phyloP scores from a whole-genome alignment of 2,113 vertebrate species.

The Fulmarus glacialis region DNA sequence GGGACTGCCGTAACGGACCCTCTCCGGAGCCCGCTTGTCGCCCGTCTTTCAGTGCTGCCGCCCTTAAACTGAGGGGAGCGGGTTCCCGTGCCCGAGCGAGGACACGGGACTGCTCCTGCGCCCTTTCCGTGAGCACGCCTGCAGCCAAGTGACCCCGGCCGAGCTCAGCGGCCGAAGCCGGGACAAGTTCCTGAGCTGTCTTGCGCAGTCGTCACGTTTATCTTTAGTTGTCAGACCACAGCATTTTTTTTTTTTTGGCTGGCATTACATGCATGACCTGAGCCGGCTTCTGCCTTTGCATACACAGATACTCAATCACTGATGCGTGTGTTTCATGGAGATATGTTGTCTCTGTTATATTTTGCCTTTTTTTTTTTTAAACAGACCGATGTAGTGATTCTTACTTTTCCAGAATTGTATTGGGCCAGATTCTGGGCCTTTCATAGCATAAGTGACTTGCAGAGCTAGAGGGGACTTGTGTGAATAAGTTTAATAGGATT shows the following conservation, averaged over 20 bases:
- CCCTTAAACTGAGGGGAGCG: neutral
- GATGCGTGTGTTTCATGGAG: neutral
- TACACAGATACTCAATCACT: neutral
- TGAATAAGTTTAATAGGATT: neutral
- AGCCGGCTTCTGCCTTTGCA: neutral
- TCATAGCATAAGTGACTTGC: neutral
- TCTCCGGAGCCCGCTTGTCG: too few species aligned
- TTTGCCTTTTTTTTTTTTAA: fast-evolving
- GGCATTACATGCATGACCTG: neutral
- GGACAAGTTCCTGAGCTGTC: neutral
- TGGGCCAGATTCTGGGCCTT: neutral
- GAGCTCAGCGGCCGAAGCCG: neutral
- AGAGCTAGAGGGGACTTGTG: neutral
- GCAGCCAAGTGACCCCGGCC: fast-evolving
- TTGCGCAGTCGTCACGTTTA: fast-evolving
- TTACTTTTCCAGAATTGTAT: neutral
- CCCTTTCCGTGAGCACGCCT: neutral
- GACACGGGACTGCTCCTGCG: neutral
- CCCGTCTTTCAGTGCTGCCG: fast-evolving
- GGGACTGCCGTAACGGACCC: neutral
- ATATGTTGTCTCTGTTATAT: neutral
- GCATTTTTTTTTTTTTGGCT: neutral
- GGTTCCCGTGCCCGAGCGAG: neutral
- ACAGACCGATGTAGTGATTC: neutral
- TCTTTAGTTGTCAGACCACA: neutral